Evolutionary conservation across 92 coral and sea anemone genomes (phyloP), one percentile per base, ranked within the genome.

Genomic region (Scolanthus callimorphus): DNA sequence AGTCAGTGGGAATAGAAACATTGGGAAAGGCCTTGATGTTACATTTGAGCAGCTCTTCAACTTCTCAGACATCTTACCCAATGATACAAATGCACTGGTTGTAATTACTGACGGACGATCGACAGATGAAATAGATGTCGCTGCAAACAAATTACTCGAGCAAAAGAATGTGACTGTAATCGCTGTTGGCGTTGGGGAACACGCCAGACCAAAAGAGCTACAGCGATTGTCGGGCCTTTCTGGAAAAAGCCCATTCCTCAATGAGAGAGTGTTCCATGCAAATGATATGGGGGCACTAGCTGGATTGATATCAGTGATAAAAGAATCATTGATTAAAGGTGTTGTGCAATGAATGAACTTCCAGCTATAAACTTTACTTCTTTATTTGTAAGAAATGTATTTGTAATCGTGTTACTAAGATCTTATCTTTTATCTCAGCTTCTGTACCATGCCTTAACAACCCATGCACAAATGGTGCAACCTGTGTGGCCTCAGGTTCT

Each of bases 111-210:
- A 25, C 3, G 41, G 72, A 0, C 34, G 60, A 1, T 50, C 72
- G 2, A 55, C 30, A 15, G 72, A 65, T 11, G 72, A 29, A 12
- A 59, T 53, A 4, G n/a, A 58, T 1, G 39, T 65, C 19, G 64
- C 72, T 15, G 31, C 72, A 1, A 6, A 34, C 8, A 25, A 52
- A 25, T 34, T 53, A 11, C 49, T 65, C 4, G 50, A 17, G 27
- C 10, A 65, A n/a, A 65, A 31, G 50, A 65, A 65, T 49, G 63
- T 65, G 8, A 65, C 72, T 15, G 34, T 65, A 22, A 13, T 65
- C 39, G 72, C 39, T 29, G 47, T 65, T 31, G 72, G 41, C 6
- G 41, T 15, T 34, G 41, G 41, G 6, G 6, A 6, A 34, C 41
- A 34, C 15, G 41, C 15, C 15, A 6, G 41, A 6, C 41, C 15